Evolutionary conservation across 35 echinoderm and acorn worm genomes (phyloP), one percentile per base, ranked within the genome.

Genomic region (Ophioderma brevispina): DNA sequence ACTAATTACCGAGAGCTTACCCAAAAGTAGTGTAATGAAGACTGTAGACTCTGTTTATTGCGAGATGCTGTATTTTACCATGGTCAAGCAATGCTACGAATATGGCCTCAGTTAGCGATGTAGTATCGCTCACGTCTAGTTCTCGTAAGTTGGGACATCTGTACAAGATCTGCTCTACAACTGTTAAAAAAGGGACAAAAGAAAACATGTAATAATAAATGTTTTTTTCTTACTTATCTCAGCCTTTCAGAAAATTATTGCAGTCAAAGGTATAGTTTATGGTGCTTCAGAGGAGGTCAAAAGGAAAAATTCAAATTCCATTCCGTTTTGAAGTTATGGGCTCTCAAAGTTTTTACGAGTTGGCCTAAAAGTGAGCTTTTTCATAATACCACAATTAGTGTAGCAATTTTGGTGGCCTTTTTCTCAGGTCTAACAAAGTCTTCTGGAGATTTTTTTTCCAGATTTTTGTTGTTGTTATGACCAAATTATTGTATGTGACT

Each of bases 41-140:
- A 42, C 79, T 85, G 37, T 95, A 95, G 64, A 88, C 91, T 30
- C 93, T n/a, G 75, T 89, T 95, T 30, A 95, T 56, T 75, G 88
- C 46, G 18, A 95, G 33, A 36, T 90, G 79, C 34, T 63, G 76
- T 17, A 95, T 84, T 28, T 87, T 35, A 13, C 86, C 35, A 35
- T 34, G 33, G 1, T 88, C 34, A 11, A 78, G 43, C 0, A 95
- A 38, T 2, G 35, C 35, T 25, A 39, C 25, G 0, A 95, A 32
- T 15, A 84, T 77, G 0, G 78, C 41, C 43, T 37, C 33, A 10
- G 56, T 38, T 13, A 95, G 28, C 4, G 63, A 25, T 6, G 92
- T 76, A 8, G 88, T 40, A 35, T 95, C 93, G 64, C 93, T 95
- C 1, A 95, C 49, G 77, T 95, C 93, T 39, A 95, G 63, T 63